Evolutionary conservation across 2,797 vertebrate genomes (phyloP).

Genomic region (Microctenopoma stevenorrisi): DNA sequence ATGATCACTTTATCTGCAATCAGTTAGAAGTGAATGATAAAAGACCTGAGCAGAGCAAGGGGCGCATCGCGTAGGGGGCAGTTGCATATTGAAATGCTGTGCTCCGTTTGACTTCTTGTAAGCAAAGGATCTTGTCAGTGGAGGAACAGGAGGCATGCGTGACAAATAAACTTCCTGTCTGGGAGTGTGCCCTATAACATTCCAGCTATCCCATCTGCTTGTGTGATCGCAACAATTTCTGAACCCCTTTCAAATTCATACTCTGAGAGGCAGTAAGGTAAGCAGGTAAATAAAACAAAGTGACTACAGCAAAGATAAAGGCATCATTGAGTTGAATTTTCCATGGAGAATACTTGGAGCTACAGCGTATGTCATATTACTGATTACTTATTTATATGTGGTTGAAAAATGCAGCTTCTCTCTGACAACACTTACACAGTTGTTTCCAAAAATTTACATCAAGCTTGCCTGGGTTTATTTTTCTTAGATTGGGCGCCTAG

Average conservation of each 20-base stretch:
- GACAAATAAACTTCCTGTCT: slow-evolving; percentile 84
- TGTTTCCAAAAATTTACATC: slow-evolving; percentile 24
- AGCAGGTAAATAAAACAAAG: slow-evolving; percentile 53
- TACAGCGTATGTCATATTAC: slow-evolving; percentile 17
- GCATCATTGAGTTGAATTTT: slow-evolving; percentile 11
- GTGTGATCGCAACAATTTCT: slow-evolving; percentile 68
- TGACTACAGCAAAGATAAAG: slow-evolving; percentile 16
- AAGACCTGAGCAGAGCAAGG: slow-evolving; percentile 67
- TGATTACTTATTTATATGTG: slow-evolving; percentile 10
- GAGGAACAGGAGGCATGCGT: slow-evolving; percentile 76
- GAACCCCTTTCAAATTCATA: slow-evolving; percentile 56
- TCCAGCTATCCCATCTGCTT: slow-evolving; percentile 49
- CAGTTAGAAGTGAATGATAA: slow-evolving; percentile 80
- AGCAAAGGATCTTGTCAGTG: slow-evolving; percentile 70
- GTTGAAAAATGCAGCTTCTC: slow-evolving; percentile 20
- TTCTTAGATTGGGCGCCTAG: slow-evolving; percentile 45
- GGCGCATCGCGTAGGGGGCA: slow-evolving; percentile 62
- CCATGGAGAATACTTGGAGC: slow-evolving; percentile 11
- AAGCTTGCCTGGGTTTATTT: slow-evolving; percentile 29
- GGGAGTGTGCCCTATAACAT: slow-evolving; percentile 73
- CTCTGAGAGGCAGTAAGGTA: slow-evolving; percentile 47
- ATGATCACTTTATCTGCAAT: slow-evolving; percentile 82
- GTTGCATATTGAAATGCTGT: slow-evolving; percentile 70
- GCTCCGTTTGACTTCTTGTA: slow-evolving; percentile 79
- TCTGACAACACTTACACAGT: background rate